Conservation (phyloP, 2,797 vertebrate genomes). For the Cephalopachus bancanus region DNA sequence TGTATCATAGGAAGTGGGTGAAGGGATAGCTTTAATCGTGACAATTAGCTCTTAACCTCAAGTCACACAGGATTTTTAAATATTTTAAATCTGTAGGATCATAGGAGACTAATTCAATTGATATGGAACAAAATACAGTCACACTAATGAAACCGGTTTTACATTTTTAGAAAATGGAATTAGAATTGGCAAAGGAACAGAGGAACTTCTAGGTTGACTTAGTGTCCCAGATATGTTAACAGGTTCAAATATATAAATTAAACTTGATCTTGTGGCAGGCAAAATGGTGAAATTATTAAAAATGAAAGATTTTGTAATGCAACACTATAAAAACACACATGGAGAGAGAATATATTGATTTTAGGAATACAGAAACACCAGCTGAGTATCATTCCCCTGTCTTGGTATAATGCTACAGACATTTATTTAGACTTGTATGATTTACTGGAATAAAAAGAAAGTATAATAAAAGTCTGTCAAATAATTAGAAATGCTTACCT, state of each 20-base stretch:
- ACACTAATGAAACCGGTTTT: neutral
- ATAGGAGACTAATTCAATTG: neutral
- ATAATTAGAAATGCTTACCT: neutral
- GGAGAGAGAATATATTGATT: neutral
- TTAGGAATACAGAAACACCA: neutral
- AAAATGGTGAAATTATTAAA: neutral
- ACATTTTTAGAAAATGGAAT: slow-evolving; percentile 39
- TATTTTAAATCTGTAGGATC: neutral
- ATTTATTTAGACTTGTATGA: neutral
- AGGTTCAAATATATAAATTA: slow-evolving; percentile 69
- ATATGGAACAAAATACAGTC: slow-evolving; percentile 17
- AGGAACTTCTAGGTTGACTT: neutral
- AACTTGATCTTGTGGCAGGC: slow-evolving; percentile 12
- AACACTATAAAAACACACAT: neutral
- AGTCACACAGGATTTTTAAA: neutral
- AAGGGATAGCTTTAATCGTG: neutral
- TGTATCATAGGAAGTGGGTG: neutral
- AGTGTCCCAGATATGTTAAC: neutral
- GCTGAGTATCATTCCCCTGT: neutral
- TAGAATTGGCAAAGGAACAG: neutral
- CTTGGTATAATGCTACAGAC: neutral
- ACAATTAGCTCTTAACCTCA: neutral
- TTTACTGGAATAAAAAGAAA: neutral
- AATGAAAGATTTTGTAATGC: neutral
- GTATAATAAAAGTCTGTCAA: neutral